Evolutionary conservation across 2,113 vertebrate species (phyloP), one percentile per base, ranked within the genome.

Genomic region (Takifugu bimaculatus): DNA sequence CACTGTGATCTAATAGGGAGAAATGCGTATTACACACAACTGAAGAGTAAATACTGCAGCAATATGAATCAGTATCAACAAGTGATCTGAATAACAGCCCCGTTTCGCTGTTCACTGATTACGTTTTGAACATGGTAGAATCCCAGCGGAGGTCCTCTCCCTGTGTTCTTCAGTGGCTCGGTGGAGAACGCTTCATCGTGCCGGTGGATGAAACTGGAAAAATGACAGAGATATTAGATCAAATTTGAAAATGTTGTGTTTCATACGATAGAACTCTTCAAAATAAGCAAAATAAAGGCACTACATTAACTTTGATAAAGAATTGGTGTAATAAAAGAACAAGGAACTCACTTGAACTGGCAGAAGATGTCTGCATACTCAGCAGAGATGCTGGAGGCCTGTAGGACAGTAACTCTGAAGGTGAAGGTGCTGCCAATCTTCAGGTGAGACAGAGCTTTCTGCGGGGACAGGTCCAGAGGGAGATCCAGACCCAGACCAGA

Each of bases 281-380:
- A 9, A 45, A 15, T 2, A 49, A 49, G n/a, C 4, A 49, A 49
- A 20, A 49, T 9, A 5, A 20, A 39, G 35, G 9, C 7, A 11
- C 35, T 39, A 10, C 6, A 39, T 39, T 39, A 4, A 39, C 35
- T 11, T 32, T 39, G 11, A 35, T 35, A 35, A 39, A 10, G 35
- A 39, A 6, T 10, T 11, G 35, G 35, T n/a, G 13, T 47, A 47
- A 47, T 47, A n/a, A n/a, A 13, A 25, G 4, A 7, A 43, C 10
- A 25, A 32, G 7, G 29, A 4, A 66, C 91, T 90, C 73, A 99
- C 97, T 99, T 99, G 84, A 99, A 99, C 87, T 99, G 97, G 87
- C 97, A 99, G 91, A 99, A 99, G 88, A 99, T 99, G 85, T 99
- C 97, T 0, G 96, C 95, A 0, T 98, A 99, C 89, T 99, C 96